Evolutionary conservation across 2,113 vertebrate species (phyloP), one percentile per base, ranked within the genome.

Genomic region (Limnothrissa miodon): DNA sequence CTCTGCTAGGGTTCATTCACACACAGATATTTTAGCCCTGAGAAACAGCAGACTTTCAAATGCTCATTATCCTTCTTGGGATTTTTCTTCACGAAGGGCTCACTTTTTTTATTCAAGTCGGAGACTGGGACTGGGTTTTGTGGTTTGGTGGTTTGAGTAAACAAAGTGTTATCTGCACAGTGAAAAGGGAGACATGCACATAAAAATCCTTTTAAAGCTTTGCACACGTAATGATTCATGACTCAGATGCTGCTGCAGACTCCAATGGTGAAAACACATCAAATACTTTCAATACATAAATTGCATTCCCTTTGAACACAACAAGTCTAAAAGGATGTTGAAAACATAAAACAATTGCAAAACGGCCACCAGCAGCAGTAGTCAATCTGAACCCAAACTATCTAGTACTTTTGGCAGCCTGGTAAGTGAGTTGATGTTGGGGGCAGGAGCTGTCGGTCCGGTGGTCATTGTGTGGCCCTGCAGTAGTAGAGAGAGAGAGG

Each of bases 401-500:
- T 62, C 56, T 62, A 1, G 56, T 8, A 25, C 56, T 62, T 62
- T 62, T 62, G 7, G 25, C 56, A 25, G n/a, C 56, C 56, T 29
- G 56, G 56, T 62, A 62, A 62, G n/a, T 62, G 56, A 62, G 56
- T 62, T 62, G 56, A 62, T 62, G 56, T 9, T 62, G 56, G 56
- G 56, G 56, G 56, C 56, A 62, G 56, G 56, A 62, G 53, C 23
- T 17, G 23, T 21, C 23, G 17, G 53, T 56, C 19, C 13, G 17
- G 4, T 62, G 56, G 6, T 29, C 56, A 62, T 62, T 62, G 56
- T 62, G 56, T 62, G 56, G 56, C 56, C 56, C 56, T 11, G 25
- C 23, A 62, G 56, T 62, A n/a, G n/a, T n/a, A n/a, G n/a, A n/a
- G n/a, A 62, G 56, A 62, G 56, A n/a, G 23, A 25, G 56, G 23